Evolutionary conservation across 2,797 vertebrate genomes (phyloP), one percentile per base, ranked within the genome.

Genomic region (Neopelma chrysocephalum): DNA sequence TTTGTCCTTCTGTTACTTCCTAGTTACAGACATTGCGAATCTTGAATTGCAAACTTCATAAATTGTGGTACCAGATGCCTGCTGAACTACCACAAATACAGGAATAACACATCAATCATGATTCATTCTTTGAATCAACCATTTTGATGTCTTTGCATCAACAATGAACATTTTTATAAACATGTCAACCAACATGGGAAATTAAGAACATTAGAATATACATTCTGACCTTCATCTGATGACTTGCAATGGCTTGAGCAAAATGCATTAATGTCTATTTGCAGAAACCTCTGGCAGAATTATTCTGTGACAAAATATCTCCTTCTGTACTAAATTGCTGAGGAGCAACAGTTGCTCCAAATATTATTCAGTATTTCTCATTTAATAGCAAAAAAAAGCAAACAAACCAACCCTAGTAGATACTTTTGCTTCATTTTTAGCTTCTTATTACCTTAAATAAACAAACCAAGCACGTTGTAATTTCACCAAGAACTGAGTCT

Each of bases 161-260:
- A 53, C 15, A 88, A 31, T 50, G 16, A 89, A 84, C 14, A 19
- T 71, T 53, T 18, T 61, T 79, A 79, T 3, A 79, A 73, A 82
- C 20, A 42, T 0, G 0, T 61, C 71, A 84, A 23, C 58, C n/a
- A 60, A 45, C 25, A 34, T 0, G 2, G 40, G 36, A 81, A 81
- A 65, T 42, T 26, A 38, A 40, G 20, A 87, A 31, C n/a, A 64
- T 6, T 34, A n/a, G 40, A 61, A 77, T 60, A n/a, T n/a, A 10
- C 6, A 5, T 79, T 73, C 78, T 69, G 68, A 42, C 70, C 62
- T n/a, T 36, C 43, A 22, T 23, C 34, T 66, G 40, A 76, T 12
- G 3, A 43, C 25, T 79, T 66, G 20, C 56, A n/a, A 70, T 1
- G 3, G 51, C 27, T 53, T 6, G 1, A 90, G 26, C 36, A 93